Percentiles rank a stretch among this genome's conserved stretches.
phyloP scores from a whole-genome alignment of 1,140 invertebrate genomes.

The Delia radicum region DNA sequence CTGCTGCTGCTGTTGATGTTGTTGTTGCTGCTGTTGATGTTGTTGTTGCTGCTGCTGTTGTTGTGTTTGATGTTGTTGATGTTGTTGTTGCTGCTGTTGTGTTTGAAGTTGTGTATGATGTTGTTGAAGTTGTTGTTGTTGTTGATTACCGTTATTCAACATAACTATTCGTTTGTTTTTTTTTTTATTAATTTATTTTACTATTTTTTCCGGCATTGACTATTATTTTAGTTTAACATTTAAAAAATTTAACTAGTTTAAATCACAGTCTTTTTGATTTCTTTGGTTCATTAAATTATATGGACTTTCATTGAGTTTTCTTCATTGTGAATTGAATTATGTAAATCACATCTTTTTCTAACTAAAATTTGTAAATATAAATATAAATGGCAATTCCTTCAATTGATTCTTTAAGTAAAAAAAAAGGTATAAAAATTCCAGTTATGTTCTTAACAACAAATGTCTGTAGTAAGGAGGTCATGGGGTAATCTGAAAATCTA shows the following conservation, averaged over 20 bases:
- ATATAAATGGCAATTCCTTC: too few relatives aligned
- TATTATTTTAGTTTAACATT: background rate
- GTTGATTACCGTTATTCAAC: slow-evolving; percentile 31
- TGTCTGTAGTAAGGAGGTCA: too few relatives aligned
- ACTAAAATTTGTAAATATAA: background rate
- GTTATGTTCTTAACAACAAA: too few relatives aligned
- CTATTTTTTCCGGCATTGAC: background rate
- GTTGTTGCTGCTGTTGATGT: slow-evolving; percentile 24
- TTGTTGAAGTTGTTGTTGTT: slow-evolving; percentile 25
- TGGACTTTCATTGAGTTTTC: background rate
- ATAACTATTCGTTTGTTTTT: slow-evolving; percentile 27
- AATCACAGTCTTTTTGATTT: slow-evolving; percentile 1
- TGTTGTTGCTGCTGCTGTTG: slow-evolving; percentile 27
- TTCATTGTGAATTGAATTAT: background rate
- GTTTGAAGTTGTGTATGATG: slow-evolving; percentile 26
- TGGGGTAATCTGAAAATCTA: too few relatives aligned
- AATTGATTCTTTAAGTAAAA: too few relatives aligned
- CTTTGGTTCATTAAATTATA: background rate
- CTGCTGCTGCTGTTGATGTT: slow-evolving; percentile 27
- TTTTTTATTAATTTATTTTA: background rate
- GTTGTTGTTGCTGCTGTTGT: slow-evolving; percentile 26
- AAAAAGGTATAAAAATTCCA: too few relatives aligned
- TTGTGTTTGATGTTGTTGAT: slow-evolving; percentile 26
- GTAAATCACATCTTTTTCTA: background rate
- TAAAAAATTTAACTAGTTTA: background rate